Conservation (phyloP, 2,888 invertebrate species). For the Plebejus argus region DNA sequence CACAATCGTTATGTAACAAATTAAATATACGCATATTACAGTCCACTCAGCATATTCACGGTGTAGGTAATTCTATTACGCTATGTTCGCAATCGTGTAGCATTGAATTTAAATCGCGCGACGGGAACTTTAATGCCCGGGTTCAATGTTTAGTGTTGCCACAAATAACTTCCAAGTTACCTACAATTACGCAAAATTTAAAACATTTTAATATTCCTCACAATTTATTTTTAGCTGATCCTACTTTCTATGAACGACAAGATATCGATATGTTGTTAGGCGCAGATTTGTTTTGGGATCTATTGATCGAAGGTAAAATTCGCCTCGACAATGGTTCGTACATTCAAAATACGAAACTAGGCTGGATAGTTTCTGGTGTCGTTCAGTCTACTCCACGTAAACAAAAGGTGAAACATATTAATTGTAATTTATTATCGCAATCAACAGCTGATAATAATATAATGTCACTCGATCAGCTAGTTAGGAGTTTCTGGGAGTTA, state of each 20-base stretch:
- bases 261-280: neutral
- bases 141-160: too few species aligned
- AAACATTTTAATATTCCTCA: neutral
- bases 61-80: slow-evolving; percentile 39
- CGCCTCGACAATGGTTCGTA: neutral
- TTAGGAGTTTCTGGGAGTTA: too few species aligned
- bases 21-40: slow-evolving; percentile 39
- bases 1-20: slow-evolving; percentile 38
- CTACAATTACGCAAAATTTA: neutral
- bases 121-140: too few species aligned
- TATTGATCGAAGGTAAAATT: neutral
- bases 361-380: too few species aligned
- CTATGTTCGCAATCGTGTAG: slow-evolving; percentile 39
- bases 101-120: too few species aligned
- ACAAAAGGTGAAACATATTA: too few species aligned
- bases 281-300: neutral
- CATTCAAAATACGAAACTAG: neutral
- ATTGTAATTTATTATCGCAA: too few species aligned
- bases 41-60: slow-evolving; percentile 42
- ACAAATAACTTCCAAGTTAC: slow-evolving; percentile 12
- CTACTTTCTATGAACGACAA: too few species aligned
- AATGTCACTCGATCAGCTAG: too few species aligned
- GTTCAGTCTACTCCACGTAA: too few species aligned
- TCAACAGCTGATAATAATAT: too few species aligned
- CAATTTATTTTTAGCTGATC: neutral